phyloP scores from a whole-genome alignment of 2,113 vertebrate species.

The Saccopteryx leptura region DNA sequence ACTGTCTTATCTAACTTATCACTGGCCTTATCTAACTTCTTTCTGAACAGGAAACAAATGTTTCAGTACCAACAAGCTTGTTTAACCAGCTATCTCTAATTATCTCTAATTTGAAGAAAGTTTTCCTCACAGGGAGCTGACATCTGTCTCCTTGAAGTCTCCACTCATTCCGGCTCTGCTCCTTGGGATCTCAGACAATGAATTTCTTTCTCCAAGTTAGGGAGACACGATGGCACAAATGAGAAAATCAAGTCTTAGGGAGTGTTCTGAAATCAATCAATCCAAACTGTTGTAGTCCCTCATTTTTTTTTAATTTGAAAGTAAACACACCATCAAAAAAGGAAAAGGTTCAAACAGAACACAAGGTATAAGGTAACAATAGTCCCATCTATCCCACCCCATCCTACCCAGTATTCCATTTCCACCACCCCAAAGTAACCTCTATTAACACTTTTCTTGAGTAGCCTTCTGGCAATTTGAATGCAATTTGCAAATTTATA shows the following conservation, averaged over 20 bases:
- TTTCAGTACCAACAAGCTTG: background rate
- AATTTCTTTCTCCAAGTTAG: slow-evolving; percentile 19
- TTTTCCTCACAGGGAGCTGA: background rate
- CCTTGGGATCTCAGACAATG: slow-evolving; percentile 17
- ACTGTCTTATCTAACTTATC: background rate
- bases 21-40: background rate
- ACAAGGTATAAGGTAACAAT: background rate
- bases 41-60: background rate
- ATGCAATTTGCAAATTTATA: slow-evolving; percentile 7
- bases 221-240: background rate
- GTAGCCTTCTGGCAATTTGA: background rate
- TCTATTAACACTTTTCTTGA: slow-evolving; percentile 28
- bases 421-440: background rate
- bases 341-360: slow-evolving; percentile 9
- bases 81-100: background rate
- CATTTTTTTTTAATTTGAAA: background rate
- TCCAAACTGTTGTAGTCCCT: background rate
- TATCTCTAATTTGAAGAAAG: background rate
- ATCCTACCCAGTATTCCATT: background rate
- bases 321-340: background rate
- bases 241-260: background rate
- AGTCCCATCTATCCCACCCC: background rate
- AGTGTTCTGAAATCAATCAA: slow-evolving; percentile 9
- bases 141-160: background rate
- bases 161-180: background rate